Evolutionary conservation across 1,140 invertebrate species (phyloP).

Genomic region (Araneus ventricosus): DNA sequence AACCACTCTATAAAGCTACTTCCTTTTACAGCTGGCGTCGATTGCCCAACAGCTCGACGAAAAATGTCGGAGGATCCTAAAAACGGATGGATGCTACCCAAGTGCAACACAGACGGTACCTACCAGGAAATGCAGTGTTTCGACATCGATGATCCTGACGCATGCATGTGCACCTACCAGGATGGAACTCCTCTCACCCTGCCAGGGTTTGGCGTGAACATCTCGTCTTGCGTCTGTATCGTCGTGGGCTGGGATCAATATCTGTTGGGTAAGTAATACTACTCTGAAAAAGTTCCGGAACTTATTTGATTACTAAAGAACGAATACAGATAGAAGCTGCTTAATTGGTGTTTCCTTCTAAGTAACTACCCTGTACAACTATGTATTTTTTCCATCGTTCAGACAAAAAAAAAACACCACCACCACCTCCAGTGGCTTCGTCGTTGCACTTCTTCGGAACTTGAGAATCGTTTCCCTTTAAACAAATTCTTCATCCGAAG

Average conservation of each 20-base stretch:
- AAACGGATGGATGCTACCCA: constrained; percentile 36
- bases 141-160: not conserved
- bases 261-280: too few relatives aligned
- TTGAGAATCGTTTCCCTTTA: too few relatives aligned
- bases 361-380: too few relatives aligned
- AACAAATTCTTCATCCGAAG: too few relatives aligned
- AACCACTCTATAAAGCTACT: not conserved
- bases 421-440: too few relatives aligned
- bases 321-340: too few relatives aligned
- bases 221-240: constrained; percentile 40
- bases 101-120: constrained; percentile 36
- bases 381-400: too few relatives aligned
- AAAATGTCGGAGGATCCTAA: constrained; percentile 33
- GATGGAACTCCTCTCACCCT: constrained; percentile 43
- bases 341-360: too few relatives aligned
- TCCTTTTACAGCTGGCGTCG: constrained; percentile 23
- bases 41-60: constrained; percentile 29
- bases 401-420: too few relatives aligned
- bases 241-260: not conserved
- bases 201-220: constrained; percentile 31
- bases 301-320: too few relatives aligned
- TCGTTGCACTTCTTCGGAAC: too few relatives aligned
- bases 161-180: constrained; percentile 50
- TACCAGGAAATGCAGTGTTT: constrained; percentile 49
- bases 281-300: too few relatives aligned